These are phyloP conservation scores for Charadrius vociferus DNA, from an alignment of 2,113 vertebrate species.

Conservation along the genomic window DNA sequence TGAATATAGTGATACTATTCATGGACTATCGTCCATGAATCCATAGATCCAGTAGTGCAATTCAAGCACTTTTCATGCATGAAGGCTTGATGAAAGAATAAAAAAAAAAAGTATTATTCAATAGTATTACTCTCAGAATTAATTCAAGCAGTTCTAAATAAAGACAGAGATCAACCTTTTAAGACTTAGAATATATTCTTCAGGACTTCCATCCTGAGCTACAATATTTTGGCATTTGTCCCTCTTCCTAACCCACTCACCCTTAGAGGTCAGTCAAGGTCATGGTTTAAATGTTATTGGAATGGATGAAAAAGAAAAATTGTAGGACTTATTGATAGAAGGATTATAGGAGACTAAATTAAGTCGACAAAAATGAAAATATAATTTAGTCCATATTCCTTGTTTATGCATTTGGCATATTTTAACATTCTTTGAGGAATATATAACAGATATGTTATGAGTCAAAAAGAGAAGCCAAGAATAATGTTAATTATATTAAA, in stretches of 20 bases:
- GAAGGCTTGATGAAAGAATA: neutral
- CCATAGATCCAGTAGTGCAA: neutral
- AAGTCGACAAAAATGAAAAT: constrained; percentile 63
- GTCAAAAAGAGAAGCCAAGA: constrained; percentile 40
- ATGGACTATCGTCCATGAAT: neutral
- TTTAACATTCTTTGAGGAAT: constrained; percentile 47
- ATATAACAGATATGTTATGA: constrained; percentile 18
- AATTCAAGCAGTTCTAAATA: neutral
- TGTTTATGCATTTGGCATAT: constrained; percentile 49
- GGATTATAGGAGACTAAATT: constrained; percentile 59
- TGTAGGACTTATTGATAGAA: constrained; percentile 20
- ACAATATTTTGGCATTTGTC: neutral
- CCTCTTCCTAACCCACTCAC: neutral
- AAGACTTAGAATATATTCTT: neutral
- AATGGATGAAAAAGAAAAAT: constrained; percentile 25
- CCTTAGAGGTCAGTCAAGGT: neutral
- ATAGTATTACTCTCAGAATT: neutral
- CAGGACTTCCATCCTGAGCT: neutral
- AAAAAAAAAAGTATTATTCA: neutral
- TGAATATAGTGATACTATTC: neutral
- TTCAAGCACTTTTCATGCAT: neutral
- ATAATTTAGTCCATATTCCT: constrained; percentile 60
- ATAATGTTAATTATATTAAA: constrained; percentile 45
- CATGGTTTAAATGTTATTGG: constrained; percentile 13
- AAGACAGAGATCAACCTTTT: neutral